Percentiles rank a stretch among this genome's conserved stretches.
phyloP scores from a whole-genome alignment of 2,888 invertebrate species.

The Gonocerus acuteangulatus region DNA sequence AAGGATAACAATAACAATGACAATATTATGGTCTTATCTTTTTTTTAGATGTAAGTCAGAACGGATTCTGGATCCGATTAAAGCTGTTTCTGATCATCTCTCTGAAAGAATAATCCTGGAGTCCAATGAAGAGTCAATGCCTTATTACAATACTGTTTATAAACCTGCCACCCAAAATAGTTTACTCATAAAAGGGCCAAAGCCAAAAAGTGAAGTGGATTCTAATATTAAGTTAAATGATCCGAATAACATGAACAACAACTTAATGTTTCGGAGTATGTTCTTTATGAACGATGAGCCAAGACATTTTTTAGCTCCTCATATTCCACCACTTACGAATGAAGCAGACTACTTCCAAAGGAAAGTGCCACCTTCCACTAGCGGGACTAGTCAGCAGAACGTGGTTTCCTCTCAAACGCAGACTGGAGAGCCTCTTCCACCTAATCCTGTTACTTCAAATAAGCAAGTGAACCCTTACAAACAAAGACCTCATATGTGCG shows the following conservation, averaged over 20 bases:
- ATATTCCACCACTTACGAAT: constrained; percentile 37
- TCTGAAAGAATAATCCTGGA: constrained; percentile 38
- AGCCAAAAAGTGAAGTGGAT: constrained; percentile 13
- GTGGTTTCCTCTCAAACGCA: constrained; percentile 14
- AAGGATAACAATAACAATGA: neutral
- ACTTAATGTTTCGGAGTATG: constrained; percentile 40
- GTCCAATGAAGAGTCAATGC: constrained; percentile 32
- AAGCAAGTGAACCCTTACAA: constrained; percentile 32
- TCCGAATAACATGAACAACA: constrained; percentile 38
- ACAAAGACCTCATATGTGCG: constrained; percentile 41
- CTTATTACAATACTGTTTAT: constrained; percentile 26
- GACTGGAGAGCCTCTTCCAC: constrained; percentile 3
- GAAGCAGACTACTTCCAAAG: constrained; percentile 39
- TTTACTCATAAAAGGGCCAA: constrained; percentile 12
- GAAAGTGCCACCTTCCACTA: constrained; percentile 34
- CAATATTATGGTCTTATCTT: neutral
- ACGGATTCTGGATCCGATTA: constrained; percentile 38
- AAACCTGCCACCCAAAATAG: constrained; percentile 16
- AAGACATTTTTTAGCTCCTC: constrained; percentile 40
- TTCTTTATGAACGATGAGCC: constrained; percentile 41
- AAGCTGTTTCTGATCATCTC: constrained; percentile 38
- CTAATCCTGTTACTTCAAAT: neutral
- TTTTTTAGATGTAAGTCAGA: constrained; percentile 37
- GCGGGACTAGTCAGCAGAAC: constrained; percentile 15
- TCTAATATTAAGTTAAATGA: constrained; percentile 8